phyloP scores from a whole-genome alignment of 2,113 vertebrate species.

The Ia io region DNA sequence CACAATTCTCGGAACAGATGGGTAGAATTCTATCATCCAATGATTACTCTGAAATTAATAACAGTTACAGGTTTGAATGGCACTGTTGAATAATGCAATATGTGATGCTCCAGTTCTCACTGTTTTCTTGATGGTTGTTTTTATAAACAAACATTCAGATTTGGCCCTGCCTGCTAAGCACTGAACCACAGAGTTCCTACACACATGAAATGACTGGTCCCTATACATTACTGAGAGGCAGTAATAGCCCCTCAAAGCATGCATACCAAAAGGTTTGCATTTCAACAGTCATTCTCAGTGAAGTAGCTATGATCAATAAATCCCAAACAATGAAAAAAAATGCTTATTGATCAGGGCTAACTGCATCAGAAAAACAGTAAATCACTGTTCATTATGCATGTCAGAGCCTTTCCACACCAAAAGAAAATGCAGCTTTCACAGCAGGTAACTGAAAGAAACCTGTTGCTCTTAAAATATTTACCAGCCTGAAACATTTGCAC shows the following conservation, averaged over 20 bases:
- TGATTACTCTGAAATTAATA: conserved; percentile 62
- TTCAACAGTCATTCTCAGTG: neutral
- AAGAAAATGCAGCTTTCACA: conserved; percentile 23
- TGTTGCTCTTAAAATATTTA: conserved; percentile 63
- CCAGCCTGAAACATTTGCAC: conserved; percentile 53
- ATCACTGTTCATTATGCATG: conserved; percentile 1
- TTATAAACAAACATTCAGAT: conserved; percentile 24
- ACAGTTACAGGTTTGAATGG: conserved; percentile 44
- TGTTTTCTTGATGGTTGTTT: conserved; percentile 43
- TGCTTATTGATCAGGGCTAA: conserved; percentile 40
- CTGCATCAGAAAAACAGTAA: conserved; percentile 49
- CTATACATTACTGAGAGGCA: neutral
- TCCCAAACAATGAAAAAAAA: conserved; percentile 9
- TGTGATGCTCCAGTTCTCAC: neutral
- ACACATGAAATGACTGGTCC: neutral
- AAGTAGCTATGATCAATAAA: conserved; percentile 47
- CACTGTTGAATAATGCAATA: conserved; percentile 57
- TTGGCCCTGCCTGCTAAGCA: neutral
- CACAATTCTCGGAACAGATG: conserved; percentile 71
- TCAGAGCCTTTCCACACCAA: neutral
- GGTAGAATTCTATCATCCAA: conserved; percentile 32
- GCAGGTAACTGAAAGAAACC: conserved; percentile 36
- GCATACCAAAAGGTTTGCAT: neutral
- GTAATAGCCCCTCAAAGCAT: neutral
- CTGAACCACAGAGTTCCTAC: neutral